phyloP scores from a whole-genome alignment of 2,113 vertebrate species.

The Seriola aureovittata region DNA sequence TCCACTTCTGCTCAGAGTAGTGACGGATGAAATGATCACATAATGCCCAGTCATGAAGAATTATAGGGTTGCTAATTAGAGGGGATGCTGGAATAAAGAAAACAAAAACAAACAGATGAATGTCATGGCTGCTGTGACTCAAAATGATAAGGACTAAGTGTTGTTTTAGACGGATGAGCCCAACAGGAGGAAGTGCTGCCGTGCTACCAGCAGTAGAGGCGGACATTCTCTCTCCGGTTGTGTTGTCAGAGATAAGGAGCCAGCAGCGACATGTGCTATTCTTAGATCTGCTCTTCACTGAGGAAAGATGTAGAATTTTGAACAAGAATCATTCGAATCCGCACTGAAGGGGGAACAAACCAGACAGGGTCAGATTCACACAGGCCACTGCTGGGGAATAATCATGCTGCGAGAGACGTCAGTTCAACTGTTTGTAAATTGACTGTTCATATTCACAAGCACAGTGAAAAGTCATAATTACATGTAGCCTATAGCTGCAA shows the following conservation, averaged over 20 bases:
- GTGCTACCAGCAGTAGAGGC: neutral
- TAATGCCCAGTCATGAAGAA: too few species aligned
- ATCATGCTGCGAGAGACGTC: neutral
- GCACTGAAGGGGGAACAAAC: slow-evolving; percentile 26
- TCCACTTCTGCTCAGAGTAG: neutral
- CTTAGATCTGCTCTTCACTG: slow-evolving; percentile 64
- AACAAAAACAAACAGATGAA: neutral
- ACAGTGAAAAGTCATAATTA: neutral
- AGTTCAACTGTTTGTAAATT: neutral
- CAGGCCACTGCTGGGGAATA: slow-evolving; percentile 8
- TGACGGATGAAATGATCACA: too few species aligned
- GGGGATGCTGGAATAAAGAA: neutral
- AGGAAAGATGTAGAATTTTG: slow-evolving; percentile 38
- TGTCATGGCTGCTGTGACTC: neutral
- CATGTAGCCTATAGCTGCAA: neutral
- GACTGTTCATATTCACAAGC: neutral
- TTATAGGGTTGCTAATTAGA: neutral
- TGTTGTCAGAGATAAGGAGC: slow-evolving; percentile 76
- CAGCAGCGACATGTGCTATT: slow-evolving; percentile 65
- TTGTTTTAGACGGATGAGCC: slow-evolving; percentile 6
- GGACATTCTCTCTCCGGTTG: slow-evolving; percentile 44
- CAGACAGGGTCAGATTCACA: slow-evolving; percentile 9
- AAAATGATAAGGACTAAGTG: neutral
- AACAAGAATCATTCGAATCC: slow-evolving; percentile 38
- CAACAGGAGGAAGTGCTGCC: slow-evolving; percentile 48